phyloP scores from a whole-genome alignment of 2,797 vertebrate species.

The Lerista edwardsae region DNA sequence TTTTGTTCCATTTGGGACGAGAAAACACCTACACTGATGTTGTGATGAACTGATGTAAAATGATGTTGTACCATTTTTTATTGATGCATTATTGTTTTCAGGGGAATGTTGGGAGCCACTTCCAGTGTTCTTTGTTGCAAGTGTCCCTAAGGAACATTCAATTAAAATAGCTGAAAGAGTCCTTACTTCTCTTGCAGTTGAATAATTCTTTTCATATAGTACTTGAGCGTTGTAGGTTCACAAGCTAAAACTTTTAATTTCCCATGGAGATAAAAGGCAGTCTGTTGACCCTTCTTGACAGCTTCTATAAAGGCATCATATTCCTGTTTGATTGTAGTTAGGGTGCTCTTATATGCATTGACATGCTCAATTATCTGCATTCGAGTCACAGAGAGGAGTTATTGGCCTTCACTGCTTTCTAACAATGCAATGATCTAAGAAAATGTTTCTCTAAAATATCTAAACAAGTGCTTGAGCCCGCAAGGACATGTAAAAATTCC shows the following conservation, averaged over 20 bases:
- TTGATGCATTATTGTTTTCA: too few species aligned
- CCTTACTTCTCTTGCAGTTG: constrained; percentile 79
- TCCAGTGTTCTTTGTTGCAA: too few species aligned
- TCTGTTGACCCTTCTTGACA: constrained; percentile 69
- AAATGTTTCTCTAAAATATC: neutral
- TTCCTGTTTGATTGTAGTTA: constrained; percentile 79
- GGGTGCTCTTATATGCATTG: constrained; percentile 75
- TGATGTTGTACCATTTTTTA: too few species aligned
- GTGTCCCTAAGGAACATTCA: too few species aligned
- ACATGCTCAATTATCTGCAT: constrained; percentile 76
- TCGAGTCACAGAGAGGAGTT: constrained; percentile 27
- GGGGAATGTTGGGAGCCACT: too few species aligned
- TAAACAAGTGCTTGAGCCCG: neutral
- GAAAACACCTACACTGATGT: too few species aligned
- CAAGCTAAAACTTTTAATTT: constrained; percentile 71
- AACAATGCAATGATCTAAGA: neutral
- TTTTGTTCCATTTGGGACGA: too few species aligned
- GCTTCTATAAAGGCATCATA: constrained; percentile 78
- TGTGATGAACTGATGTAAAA: too few species aligned
- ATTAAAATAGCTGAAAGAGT: neutral
- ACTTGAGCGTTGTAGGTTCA: constrained; percentile 66
- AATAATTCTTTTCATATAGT: constrained; percentile 70
- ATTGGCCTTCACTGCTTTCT: neutral
- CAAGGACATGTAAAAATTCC: neutral
- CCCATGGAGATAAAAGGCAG: constrained; percentile 53